These are phyloP conservation scores for Cryptoprocta ferox DNA, from an alignment of 2,797 vertebrate genomes.

Conservation along the genomic window DNA sequence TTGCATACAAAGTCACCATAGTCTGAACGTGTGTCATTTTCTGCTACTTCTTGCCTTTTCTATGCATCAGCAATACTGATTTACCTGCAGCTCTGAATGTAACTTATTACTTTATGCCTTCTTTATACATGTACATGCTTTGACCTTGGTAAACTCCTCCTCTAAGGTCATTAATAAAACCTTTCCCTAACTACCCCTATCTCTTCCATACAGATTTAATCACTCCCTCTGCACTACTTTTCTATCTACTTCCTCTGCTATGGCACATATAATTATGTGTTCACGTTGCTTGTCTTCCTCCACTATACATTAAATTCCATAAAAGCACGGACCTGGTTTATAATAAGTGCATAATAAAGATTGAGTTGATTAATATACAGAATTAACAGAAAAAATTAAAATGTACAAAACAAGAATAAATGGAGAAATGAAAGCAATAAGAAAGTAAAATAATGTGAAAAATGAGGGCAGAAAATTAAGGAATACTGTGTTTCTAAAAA, in stretches of 20 bases:
- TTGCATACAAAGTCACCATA: neutral
- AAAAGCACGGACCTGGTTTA: neutral
- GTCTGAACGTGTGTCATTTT: neutral
- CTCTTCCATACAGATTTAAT: neutral
- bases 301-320: neutral
- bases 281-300: neutral
- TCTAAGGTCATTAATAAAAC: neutral
- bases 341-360: neutral
- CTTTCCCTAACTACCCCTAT: neutral
- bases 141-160: neutral
- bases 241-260: neutral
- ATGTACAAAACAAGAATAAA: neutral
- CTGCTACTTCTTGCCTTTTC: neutral
- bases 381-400: neutral
- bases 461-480: neutral
- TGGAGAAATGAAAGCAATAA: neutral
- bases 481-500: neutral
- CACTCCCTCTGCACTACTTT: neutral
- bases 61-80: neutral
- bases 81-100: neutral
- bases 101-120: neutral
- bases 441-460: neutral
- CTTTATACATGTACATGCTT: neutral
- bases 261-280: neutral
- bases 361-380: neutral